Evolutionary conservation across 2,797 vertebrate species (phyloP).

Genomic region (Telmatherina bonti): DNA sequence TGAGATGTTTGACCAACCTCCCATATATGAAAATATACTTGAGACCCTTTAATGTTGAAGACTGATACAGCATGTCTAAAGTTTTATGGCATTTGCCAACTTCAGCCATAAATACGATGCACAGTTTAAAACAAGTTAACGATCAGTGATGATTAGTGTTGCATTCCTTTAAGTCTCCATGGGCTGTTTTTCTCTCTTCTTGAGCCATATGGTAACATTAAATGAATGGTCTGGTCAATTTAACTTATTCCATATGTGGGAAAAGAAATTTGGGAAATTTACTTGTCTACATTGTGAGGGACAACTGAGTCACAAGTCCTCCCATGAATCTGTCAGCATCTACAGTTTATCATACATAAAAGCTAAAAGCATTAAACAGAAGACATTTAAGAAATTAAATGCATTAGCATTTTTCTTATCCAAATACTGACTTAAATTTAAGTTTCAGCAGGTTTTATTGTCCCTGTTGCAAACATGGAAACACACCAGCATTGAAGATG

Average conservation of each 20-base stretch:
- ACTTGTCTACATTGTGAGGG: slow-evolving; percentile 6
- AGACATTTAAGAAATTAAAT: not conserved
- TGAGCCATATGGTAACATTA: slow-evolving; percentile 73
- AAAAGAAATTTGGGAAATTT: slow-evolving; percentile 34
- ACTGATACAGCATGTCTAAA: slow-evolving; percentile 13
- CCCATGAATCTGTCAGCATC: not conserved
- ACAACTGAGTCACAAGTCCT: not conserved
- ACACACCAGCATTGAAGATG: not conserved
- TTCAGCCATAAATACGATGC: slow-evolving; percentile 1
- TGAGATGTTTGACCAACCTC: slow-evolving; percentile 36
- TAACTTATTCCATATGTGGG: slow-evolving; percentile 31
- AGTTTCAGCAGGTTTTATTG: not conserved
- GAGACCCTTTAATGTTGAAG: slow-evolving; percentile 2
- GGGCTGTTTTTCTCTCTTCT: slow-evolving; percentile 47
- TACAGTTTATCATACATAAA: not conserved
- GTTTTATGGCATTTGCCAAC: slow-evolving; percentile 5
- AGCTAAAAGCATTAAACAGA: slow-evolving; percentile 6
- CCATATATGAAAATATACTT: slow-evolving; percentile 26
- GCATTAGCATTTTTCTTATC: not conserved
- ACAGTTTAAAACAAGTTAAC: slow-evolving; percentile 18
- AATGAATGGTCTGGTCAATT: slow-evolving; percentile 53
- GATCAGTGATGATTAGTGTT: slow-evolving; percentile 47
- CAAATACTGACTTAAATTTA: not conserved
- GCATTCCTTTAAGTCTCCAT: slow-evolving; percentile 58
- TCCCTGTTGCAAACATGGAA: not conserved